These are phyloP conservation scores for Poeciliopsis paucimaculata DNA, from an alignment of 2,797 vertebrate species.

Conservation along the genomic window DNA sequence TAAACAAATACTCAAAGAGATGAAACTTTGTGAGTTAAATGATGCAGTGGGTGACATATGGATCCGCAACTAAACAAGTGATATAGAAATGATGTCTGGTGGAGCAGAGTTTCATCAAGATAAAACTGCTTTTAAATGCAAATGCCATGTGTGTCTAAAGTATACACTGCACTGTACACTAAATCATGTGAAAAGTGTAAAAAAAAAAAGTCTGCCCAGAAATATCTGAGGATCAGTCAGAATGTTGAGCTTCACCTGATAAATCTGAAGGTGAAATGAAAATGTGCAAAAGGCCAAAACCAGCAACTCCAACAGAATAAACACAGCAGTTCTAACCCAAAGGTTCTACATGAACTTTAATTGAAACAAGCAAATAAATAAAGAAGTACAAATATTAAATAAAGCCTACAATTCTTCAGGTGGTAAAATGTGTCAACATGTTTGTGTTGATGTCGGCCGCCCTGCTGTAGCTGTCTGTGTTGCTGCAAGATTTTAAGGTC, in stretches of 20 bases:
- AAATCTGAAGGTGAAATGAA: background rate
- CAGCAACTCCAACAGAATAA: background rate
- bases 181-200: background rate
- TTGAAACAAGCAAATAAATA: background rate
- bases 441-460: background rate
- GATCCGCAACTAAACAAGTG: background rate
- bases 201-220: background rate
- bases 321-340: background rate
- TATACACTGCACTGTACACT: too few species aligned
- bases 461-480: conserved; percentile 22
- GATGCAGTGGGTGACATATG: background rate
- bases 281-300: background rate
- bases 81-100: background rate
- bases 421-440: background rate
- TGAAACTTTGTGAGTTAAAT: background rate
- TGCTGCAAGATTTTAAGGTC: conserved; percentile 22
- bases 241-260: background rate
- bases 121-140: background rate
- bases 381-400: background rate
- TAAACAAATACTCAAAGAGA: conserved; percentile 5
- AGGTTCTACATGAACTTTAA: background rate
- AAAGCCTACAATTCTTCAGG: background rate
- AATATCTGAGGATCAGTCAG: background rate
- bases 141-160: background rate
- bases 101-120: background rate